A percentile compares a stretch with the other conserved stretches of the same genome.
These are phyloP conservation scores for Mixornis gularis DNA, from an alignment of 2,113 vertebrate genomes.

Conservation along the genomic window DNA sequence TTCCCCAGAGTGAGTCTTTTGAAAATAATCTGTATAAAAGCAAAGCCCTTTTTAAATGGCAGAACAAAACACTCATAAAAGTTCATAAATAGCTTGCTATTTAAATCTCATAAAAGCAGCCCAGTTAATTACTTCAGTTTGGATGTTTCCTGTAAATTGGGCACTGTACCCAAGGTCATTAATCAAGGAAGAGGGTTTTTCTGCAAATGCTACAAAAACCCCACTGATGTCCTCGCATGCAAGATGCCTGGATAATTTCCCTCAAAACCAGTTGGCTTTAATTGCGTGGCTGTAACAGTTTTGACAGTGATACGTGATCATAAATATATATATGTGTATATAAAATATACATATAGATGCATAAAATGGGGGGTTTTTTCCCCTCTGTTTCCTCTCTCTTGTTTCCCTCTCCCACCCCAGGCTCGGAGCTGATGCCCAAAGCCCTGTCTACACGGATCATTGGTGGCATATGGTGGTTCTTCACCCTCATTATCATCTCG, in stretches of 20 bases:
- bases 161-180: constrained; percentile 61
- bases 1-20: constrained; percentile 70
- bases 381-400: neutral
- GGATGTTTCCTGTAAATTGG: constrained; percentile 63
- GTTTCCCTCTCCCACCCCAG: constrained; percentile 56
- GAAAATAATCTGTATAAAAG: constrained; percentile 66
- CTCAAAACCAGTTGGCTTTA: neutral
- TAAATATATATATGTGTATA: accelerated
- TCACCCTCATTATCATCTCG: constrained; percentile 98
- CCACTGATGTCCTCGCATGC: neutral
- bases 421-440: constrained; percentile 98
- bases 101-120: constrained; percentile 73
- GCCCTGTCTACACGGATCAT: constrained; percentile 97
- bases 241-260: neutral
- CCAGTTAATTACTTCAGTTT: constrained; percentile 75
- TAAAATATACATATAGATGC: accelerated
- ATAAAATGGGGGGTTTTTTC: accelerated
- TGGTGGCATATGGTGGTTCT: constrained; percentile 99
- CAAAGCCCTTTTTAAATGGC: constrained; percentile 57
- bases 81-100: constrained; percentile 70
- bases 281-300: neutral
- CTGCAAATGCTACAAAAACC: neutral
- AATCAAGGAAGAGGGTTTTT: constrained; percentile 28
- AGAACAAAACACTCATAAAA: constrained; percentile 70
- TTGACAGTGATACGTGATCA: neutral